Base-by-base conservation (phyloP, 2,113 vertebrate genomes). In the Chlorocebus sabaeus region DNA sequence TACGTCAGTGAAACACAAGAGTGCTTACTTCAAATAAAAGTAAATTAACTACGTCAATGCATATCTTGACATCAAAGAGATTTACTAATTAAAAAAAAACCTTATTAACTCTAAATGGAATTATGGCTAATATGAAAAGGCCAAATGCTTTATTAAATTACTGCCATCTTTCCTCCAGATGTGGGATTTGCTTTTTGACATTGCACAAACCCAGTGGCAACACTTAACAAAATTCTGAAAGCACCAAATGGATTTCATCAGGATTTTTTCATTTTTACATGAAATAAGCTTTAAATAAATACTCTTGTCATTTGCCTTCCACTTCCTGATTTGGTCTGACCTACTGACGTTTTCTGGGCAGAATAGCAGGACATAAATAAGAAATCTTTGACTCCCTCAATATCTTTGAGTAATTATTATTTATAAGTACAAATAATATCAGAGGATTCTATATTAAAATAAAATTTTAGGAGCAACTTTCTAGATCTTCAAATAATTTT, bases 81-180 rank as follows among this genome's bases (percentile, higher is more conserved):
- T 85, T 97, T 93, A 80, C 67, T 92, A 89, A 82, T 91, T 32
- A 61, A 93, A 95, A 82, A 82, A 84, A 20, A 94, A 92, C 38
- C 75, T 45, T 92, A 68, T 87, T 93, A 96, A 92, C 89, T 78
- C 64, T 95, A 38, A 92, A 64, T 84, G 67, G 45, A 83, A 97
- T 91, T 97, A 61, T 73, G 72, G 95, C 52, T 93, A 95, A 97
- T 93, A 90, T 38, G 12, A 83, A 97, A 97, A 95, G 75, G 61
- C 90, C 90, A 82, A 64, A 55, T 86, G 59, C 27, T 95, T 94
- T 76, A 64, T 92, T 89, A 91, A 96, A 61, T 61, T 83, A 76
- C 25, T 43, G 11, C 2, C 79, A 85, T 84, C 40, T 96, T 94
- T 59, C 35, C 90, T 96, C 89, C 89, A 96, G 91, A 76, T 92